Evolutionary conservation across 1,140 invertebrate species (phyloP).

Genomic region (Apis mellifera): Amel_HAv3.1 CM009931.2:19088001-19088500

Average conservation of each 20-base stretch:
- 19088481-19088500: conserved; percentile 46
- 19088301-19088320: too few relatives aligned
- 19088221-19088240: conserved; percentile 26
- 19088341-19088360: not conserved
- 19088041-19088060: too few relatives aligned
- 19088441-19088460: conserved; percentile 47
- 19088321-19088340: not conserved
- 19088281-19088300: not conserved
- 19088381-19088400: not conserved
- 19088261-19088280: not conserved
- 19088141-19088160: not conserved
- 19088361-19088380: conserved; percentile 33
- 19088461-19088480: conserved; percentile 43
- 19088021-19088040: too few relatives aligned
- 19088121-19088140: not conserved
- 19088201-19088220: conserved; percentile 26
- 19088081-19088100: too few relatives aligned
- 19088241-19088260: conserved; percentile 28
- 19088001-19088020: not conserved
- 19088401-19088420: conserved; percentile 41
- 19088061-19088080: too few relatives aligned
- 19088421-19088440: conserved; percentile 31
- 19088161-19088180: conserved; percentile 8
- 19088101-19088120: too few relatives aligned
- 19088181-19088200: conserved; percentile 1